Percentiles rank a stretch among this genome's conserved stretches.
phyloP scores from a whole-genome alignment of 2,113 vertebrate genomes.

The Cephalopterus ornatus region DNA sequence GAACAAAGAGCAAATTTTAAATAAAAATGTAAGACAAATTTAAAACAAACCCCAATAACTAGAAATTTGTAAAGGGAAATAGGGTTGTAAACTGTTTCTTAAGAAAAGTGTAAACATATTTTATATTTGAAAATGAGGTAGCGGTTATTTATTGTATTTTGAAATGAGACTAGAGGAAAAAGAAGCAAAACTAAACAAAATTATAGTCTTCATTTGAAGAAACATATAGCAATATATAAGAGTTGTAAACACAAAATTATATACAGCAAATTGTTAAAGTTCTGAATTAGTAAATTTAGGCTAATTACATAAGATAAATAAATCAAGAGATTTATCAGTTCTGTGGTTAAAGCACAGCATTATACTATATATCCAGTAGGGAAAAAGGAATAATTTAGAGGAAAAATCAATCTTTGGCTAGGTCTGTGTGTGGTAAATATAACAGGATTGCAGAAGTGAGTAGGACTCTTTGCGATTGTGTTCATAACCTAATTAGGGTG shows the following conservation, averaged over 20 bases:
- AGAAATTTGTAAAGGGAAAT: background rate
- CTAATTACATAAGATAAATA: constrained; percentile 50
- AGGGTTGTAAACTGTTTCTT: background rate
- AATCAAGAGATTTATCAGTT: constrained; percentile 36
- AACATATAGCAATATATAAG: background rate
- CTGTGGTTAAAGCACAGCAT: constrained; percentile 20
- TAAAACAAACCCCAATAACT: background rate
- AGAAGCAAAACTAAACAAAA: background rate
- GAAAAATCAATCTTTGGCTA: constrained; percentile 53
- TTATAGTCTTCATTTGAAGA: background rate
- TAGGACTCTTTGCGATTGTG: constrained; percentile 56
- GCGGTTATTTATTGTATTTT: background rate
- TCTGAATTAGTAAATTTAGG: constrained; percentile 28
- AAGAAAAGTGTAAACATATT: background rate
- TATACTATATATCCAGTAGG: constrained; percentile 15
- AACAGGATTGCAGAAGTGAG: constrained; percentile 32
- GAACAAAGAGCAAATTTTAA: background rate
- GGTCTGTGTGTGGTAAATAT: constrained; percentile 44
- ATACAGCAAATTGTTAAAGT: constrained; percentile 25
- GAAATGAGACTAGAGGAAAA: background rate
- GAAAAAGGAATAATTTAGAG: constrained; percentile 40
- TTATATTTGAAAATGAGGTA: background rate
- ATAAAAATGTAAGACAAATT: background rate
- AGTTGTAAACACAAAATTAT: background rate
- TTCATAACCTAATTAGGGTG: constrained; percentile 75